phyloP scores from a whole-genome alignment of 2,113 vertebrate genomes.

The Lanius ludovicianus region DNA sequence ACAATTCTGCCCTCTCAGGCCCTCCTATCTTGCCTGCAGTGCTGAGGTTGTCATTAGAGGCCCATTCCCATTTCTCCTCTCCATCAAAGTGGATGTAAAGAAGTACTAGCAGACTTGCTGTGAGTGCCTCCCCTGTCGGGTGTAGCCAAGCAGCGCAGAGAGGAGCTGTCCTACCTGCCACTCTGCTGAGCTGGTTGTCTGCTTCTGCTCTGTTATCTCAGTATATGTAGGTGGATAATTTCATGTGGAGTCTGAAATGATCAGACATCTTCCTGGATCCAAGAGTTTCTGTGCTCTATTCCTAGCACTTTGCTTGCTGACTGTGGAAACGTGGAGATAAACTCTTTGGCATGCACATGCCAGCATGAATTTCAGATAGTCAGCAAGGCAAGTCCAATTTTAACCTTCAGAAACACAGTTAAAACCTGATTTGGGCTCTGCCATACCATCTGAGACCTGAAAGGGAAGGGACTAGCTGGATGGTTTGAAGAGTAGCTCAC shows the following conservation, averaged over 20 bases:
- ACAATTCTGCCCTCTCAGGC: not conserved
- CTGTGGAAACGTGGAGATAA: not conserved
- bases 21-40: not conserved
- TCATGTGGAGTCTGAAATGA: not conserved
- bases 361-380: not conserved
- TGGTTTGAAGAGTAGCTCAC: not conserved
- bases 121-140: not conserved
- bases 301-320: not conserved
- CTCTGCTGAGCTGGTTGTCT: not conserved
- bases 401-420: not conserved
- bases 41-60: not conserved
- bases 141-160: rapidly evolving
- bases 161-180: not conserved
- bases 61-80: not conserved
- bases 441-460: not conserved
- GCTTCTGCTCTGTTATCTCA: not conserved
- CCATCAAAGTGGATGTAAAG: not conserved
- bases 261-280: not conserved
- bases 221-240: not conserved
- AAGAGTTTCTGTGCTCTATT: not conserved
- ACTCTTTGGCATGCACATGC: not conserved
- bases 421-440: not conserved
- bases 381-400: not conserved
- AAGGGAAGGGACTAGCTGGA: not conserved
- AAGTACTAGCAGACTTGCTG: not conserved